Evolutionary conservation across 2,113 vertebrate genomes (phyloP).

Genomic region (Cephalopholis sonnerati): DNA sequence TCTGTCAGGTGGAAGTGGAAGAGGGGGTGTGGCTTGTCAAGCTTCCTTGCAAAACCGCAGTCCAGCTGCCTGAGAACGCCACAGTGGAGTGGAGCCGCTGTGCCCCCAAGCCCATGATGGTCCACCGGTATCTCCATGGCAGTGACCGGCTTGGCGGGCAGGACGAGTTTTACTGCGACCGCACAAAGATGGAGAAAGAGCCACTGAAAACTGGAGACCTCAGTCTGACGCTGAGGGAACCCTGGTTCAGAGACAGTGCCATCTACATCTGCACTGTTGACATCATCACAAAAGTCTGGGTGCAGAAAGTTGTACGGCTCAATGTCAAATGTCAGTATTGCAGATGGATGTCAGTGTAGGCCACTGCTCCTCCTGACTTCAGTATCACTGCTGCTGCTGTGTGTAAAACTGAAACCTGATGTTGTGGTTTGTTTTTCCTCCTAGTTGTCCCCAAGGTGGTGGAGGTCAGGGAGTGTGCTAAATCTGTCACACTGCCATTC

Average conservation of each 20-base stretch:
- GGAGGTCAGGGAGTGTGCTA: background rate
- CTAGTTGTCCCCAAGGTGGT: background rate
- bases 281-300: accelerated
- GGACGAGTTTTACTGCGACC: background rate
- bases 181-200: background rate
- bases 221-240: background rate
- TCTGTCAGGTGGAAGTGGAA: background rate
- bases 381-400: no score
- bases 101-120: background rate
- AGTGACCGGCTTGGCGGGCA: background rate
- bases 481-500: background rate
- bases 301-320: background rate
- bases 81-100: background rate
- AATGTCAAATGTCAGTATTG: background rate
- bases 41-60: background rate
- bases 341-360: background rate
- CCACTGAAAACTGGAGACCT: background rate
- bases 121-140: background rate
- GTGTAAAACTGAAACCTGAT: no score
- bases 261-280: background rate
- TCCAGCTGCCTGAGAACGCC: background rate
- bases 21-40: background rate
- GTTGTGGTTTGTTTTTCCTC: no score
- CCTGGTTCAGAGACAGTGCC: background rate
- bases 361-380: no score